These are phyloP conservation scores for Schizopygopsis malacanthus DNA, from an alignment of 2,797 vertebrate genomes.

Conservation along the genomic window DNA sequence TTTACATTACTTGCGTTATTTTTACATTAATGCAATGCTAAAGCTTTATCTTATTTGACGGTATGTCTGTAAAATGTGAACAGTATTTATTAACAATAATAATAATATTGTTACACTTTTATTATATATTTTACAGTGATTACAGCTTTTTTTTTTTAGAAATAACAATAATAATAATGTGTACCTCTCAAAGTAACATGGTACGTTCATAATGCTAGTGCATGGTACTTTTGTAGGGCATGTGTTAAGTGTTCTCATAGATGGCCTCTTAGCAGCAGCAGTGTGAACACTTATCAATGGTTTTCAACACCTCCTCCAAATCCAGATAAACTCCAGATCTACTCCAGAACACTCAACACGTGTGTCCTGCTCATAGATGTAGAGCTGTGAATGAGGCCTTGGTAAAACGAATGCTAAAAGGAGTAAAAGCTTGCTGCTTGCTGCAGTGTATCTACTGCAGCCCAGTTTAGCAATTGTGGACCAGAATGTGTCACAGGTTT, in stretches of 20 bases:
- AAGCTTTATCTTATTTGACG: background rate
- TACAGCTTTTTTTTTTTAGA: background rate
- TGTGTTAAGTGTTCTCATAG: slow-evolving; percentile 17
- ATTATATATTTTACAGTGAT: background rate
- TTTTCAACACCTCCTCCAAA: slow-evolving; percentile 53
- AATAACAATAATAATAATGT: background rate
- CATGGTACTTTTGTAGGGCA: background rate
- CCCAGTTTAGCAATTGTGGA: background rate
- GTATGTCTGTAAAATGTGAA: background rate
- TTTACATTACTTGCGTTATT: background rate
- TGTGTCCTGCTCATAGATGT: background rate
- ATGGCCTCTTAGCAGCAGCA: background rate
- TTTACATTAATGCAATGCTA: background rate
- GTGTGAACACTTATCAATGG: slow-evolving; percentile 23
- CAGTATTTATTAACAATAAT: no score
- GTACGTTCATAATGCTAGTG: background rate
- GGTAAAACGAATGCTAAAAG: background rate
- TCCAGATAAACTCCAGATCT: slow-evolving; percentile 45
- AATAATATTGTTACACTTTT: no score
- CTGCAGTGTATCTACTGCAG: background rate
- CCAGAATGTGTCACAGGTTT: background rate
- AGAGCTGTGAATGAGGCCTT: background rate
- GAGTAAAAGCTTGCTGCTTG: background rate
- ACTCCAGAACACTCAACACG: background rate
- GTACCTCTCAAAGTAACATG: background rate